Percentiles rank a stretch among this genome's conserved stretches.
Evolutionary conservation across 2,888 invertebrate genomes (phyloP).

Genomic region (Epinotia brunnichana): DNA sequence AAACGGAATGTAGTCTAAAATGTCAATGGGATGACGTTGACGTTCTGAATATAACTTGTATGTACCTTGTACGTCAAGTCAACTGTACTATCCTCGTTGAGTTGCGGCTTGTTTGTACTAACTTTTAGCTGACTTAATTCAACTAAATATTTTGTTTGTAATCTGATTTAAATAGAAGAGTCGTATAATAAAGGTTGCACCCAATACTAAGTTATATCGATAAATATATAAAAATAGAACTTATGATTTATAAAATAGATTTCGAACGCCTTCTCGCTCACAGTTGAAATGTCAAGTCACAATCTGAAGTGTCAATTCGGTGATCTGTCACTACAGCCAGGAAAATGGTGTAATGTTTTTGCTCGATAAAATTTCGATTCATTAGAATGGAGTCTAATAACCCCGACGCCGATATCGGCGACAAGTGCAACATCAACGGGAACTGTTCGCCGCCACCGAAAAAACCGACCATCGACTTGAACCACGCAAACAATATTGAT

Average conservation of each 20-base stretch:
- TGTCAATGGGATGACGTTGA: background rate
- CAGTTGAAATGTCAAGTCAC: slow-evolving; percentile 12
- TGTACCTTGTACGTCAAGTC: background rate
- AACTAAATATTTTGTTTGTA: background rate
- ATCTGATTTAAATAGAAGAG: background rate
- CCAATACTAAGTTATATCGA: no score
- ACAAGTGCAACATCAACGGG: slow-evolving; percentile 69
- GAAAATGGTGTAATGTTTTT: slow-evolving; percentile 78
- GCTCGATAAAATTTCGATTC: slow-evolving; percentile 65
- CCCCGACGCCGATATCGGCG: slow-evolving; percentile 62
- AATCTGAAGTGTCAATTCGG: slow-evolving; percentile 49
- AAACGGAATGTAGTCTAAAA: slow-evolving; percentile 14
- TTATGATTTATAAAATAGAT: slow-evolving; percentile 10
- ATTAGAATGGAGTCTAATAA: slow-evolving; percentile 73
- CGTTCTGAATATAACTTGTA: slow-evolving; percentile 15
- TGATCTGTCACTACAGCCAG: slow-evolving; percentile 56
- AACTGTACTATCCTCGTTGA: background rate
- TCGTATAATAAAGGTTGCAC: no score
- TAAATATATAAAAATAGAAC: no score
- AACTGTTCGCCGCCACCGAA: slow-evolving; percentile 64
- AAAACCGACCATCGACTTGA: slow-evolving; percentile 64
- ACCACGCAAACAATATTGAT: slow-evolving; percentile 79
- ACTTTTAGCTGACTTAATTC: background rate
- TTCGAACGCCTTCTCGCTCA: slow-evolving; percentile 47
- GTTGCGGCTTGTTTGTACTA: background rate